phyloP scores from a whole-genome alignment of 2,888 invertebrate genomes.

The Melinopterus prodromus region DNA sequence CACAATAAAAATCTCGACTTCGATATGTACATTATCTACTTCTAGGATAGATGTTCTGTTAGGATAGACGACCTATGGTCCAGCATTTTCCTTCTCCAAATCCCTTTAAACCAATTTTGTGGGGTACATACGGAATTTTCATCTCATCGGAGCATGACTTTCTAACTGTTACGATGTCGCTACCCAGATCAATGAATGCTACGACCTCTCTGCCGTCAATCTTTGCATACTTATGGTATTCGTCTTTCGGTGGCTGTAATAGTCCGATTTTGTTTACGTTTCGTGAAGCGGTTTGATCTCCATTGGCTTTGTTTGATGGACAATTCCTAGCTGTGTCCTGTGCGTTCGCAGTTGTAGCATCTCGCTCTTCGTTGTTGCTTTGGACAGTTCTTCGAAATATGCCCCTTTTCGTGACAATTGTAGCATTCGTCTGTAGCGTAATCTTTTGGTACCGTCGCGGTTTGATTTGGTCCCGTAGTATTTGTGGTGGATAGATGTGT shows the following conservation, averaged over 20 bases:
- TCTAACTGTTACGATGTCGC: slow-evolving; percentile 35
- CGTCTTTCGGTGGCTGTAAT: slow-evolving; percentile 14
- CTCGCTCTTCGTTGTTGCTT: slow-evolving; percentile 6
- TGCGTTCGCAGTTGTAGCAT: slow-evolving; percentile 15
- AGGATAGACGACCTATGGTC: slow-evolving; percentile 22
- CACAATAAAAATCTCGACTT: slow-evolving; percentile 32
- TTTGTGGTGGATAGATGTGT: not conserved
- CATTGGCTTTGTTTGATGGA: not conserved
- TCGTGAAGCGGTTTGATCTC: slow-evolving; percentile 5
- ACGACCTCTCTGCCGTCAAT: slow-evolving; percentile 27
- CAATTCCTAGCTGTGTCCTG: slow-evolving; percentile 15
- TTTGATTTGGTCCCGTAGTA: not conserved
- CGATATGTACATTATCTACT: slow-evolving; percentile 28
- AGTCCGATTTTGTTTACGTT: slow-evolving; percentile 11
- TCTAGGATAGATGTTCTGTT: slow-evolving; percentile 13
- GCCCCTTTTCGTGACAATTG: slow-evolving; percentile 10
- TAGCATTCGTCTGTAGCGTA: slow-evolving; percentile 9
- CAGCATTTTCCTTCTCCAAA: slow-evolving; percentile 34
- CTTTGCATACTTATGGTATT: slow-evolving; percentile 28
- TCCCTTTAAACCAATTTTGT: slow-evolving; percentile 23
- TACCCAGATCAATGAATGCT: slow-evolving; percentile 35
- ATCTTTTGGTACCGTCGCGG: not conserved
- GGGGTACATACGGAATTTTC: slow-evolving; percentile 27
- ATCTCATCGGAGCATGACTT: slow-evolving; percentile 15
- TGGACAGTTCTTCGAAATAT: slow-evolving; percentile 11